phyloP scores from a whole-genome alignment of 2,888 invertebrate genomes.

The Epistrophe grossulariae region DNA sequence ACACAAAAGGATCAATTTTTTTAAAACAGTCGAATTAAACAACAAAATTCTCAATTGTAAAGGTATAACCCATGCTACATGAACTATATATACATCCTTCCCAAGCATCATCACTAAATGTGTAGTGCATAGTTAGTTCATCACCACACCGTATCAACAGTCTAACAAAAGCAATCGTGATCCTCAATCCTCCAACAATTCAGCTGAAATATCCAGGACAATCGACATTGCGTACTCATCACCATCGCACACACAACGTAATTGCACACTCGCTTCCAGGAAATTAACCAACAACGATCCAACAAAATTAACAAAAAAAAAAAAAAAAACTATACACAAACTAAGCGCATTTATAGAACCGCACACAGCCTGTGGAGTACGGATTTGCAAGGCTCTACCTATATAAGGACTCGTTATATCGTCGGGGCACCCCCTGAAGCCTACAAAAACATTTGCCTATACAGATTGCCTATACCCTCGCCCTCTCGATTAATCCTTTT shows the following conservation, averaged over 20 bases:
- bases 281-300: conserved; percentile 58
- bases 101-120: not conserved
- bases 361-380: conserved; percentile 56
- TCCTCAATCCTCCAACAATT: conserved; percentile 62
- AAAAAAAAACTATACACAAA: conserved; percentile 1
- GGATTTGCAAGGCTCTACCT: conserved; percentile 48
- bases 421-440: conserved; percentile 70
- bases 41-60: conserved; percentile 4
- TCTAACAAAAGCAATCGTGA: conserved; percentile 67
- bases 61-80: not conserved
- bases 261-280: conserved; percentile 71
- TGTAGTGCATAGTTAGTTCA: conserved; percentile 16
- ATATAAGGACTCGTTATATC: not conserved
- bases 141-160: conserved; percentile 30
- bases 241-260: conserved; percentile 50
- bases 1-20: conserved; percentile 73
- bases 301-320: no score
- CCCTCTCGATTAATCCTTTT: conserved; percentile 50
- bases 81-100: conserved; percentile 12
- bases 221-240: conserved; percentile 56
- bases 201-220: conserved; percentile 68
- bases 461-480: not conserved
- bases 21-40: conserved; percentile 47
- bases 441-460: conserved; percentile 69
- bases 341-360: conserved; percentile 6